A percentile compares a stretch with the other conserved stretches of the same genome.
phyloP scores from a whole-genome alignment of 2,113 vertebrate genomes.

The Rissa tridactyla region DNA sequence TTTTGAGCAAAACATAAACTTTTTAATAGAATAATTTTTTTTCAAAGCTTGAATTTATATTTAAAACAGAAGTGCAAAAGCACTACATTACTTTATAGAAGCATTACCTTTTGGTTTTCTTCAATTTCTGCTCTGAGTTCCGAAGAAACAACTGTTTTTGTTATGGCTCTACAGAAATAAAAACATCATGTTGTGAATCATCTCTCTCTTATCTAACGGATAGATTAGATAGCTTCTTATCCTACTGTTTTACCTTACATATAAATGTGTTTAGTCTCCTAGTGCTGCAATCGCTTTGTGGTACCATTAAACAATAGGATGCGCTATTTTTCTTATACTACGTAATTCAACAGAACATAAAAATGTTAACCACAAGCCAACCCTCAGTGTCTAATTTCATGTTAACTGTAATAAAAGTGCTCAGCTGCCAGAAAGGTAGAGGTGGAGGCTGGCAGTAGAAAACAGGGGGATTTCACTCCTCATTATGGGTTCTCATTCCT shows the following conservation, averaged over 20 bases:
- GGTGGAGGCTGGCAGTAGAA: background rate
- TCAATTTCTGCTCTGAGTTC: conserved; percentile 90
- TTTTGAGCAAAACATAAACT: background rate
- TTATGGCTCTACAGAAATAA: conserved; percentile 85
- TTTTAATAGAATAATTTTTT: background rate
- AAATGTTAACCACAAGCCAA: background rate
- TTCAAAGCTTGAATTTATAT: background rate
- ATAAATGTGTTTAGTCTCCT: background rate
- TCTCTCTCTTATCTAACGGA: background rate
- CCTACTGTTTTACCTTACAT: background rate
- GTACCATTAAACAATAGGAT: background rate
- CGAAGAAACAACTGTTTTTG: conserved; percentile 88
- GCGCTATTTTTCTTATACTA: background rate
- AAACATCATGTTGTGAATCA: background rate
- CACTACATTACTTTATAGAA: background rate
- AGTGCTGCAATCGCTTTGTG: background rate
- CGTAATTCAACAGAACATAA: background rate
- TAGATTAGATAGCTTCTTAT: background rate
- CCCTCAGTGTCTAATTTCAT: background rate
- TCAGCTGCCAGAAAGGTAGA: background rate
- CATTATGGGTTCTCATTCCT: background rate
- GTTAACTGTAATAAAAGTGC: background rate
- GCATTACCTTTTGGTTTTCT: conserved; percentile 95
- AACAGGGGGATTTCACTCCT: background rate
- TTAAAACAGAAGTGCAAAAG: background rate